These are phyloP conservation scores for Syndactyla subalaris DNA, from an alignment of 2,797 vertebrate genomes.

Conservation along the genomic window DNA sequence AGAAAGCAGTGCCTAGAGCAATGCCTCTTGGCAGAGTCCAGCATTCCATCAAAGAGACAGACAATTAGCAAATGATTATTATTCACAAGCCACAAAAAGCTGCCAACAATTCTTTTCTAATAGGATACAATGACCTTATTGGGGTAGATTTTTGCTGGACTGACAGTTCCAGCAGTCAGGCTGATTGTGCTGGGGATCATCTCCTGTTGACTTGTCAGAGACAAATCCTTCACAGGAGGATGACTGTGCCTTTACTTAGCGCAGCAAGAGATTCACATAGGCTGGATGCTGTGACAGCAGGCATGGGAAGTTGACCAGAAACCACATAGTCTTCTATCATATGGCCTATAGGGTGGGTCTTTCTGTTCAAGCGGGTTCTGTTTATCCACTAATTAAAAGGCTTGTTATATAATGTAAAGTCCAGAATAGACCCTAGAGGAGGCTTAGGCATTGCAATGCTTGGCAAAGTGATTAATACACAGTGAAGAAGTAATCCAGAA, in stretches of 20 bases:
- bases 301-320: background rate
- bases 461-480: background rate
- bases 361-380: background rate
- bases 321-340: background rate
- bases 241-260: background rate
- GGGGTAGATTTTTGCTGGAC: background rate
- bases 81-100: background rate
- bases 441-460: background rate
- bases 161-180: background rate
- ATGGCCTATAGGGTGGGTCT: background rate
- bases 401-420: background rate
- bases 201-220: background rate
- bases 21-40: constrained; percentile 40
- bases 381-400: background rate
- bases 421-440: background rate
- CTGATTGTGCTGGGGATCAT: background rate
- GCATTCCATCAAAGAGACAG: constrained; percentile 1
- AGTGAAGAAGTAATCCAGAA: background rate
- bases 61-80: constrained; percentile 50
- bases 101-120: constrained; percentile 39
- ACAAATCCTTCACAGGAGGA: background rate
- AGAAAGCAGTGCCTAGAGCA: constrained; percentile 17
- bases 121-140: constrained; percentile 1
- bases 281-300: background rate
- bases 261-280: background rate